These are phyloP conservation scores for Scaptomyza polygonia DNA, from an alignment of 2,888 invertebrate species.

Conservation along the genomic window DNA sequence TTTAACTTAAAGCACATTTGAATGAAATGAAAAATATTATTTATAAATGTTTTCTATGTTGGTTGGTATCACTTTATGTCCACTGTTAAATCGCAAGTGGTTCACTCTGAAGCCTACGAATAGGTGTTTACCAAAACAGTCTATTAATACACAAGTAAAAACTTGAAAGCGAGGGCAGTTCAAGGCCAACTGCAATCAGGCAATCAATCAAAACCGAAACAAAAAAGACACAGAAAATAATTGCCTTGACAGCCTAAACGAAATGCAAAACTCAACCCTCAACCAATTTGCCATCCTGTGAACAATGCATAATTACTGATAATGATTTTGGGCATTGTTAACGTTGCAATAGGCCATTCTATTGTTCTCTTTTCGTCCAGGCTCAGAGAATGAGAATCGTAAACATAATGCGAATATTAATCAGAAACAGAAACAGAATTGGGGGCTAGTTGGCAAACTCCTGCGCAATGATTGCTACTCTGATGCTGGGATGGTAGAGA, in stretches of 20 bases:
- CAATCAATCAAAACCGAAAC: slow-evolving; percentile 69
- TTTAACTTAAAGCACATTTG: too few species aligned
- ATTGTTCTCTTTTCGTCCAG: slow-evolving; percentile 56
- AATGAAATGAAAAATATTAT: too few species aligned
- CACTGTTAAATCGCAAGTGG: neutral
- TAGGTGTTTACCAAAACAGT: neutral
- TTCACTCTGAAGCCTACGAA: neutral
- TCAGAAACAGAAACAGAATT: slow-evolving; percentile 2
- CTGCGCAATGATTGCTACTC: slow-evolving; percentile 44
- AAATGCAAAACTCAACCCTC: neutral
- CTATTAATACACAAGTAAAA: neutral
- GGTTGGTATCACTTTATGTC: neutral
- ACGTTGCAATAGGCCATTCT: slow-evolving; percentile 49
- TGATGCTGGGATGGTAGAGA: neutral
- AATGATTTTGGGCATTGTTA: slow-evolving; percentile 76
- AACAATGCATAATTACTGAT: slow-evolving; percentile 80
- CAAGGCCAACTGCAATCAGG: slow-evolving; percentile 70
- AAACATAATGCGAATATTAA: slow-evolving; percentile 14
- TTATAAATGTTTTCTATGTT: too few species aligned
- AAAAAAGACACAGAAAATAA: slow-evolving; percentile 28
- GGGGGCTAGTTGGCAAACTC: slow-evolving; percentile 19
- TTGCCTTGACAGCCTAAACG: slow-evolving; percentile 6
- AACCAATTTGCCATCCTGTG: slow-evolving; percentile 24
- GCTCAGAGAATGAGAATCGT: slow-evolving; percentile 5
- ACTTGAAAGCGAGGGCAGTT: slow-evolving; percentile 41